A percentile compares a stretch with the other conserved stretches of the same genome.
Evolutionary conservation across 2,113 vertebrate genomes (phyloP).

Genomic region (Phalacrocorax brasilianus): DNA sequence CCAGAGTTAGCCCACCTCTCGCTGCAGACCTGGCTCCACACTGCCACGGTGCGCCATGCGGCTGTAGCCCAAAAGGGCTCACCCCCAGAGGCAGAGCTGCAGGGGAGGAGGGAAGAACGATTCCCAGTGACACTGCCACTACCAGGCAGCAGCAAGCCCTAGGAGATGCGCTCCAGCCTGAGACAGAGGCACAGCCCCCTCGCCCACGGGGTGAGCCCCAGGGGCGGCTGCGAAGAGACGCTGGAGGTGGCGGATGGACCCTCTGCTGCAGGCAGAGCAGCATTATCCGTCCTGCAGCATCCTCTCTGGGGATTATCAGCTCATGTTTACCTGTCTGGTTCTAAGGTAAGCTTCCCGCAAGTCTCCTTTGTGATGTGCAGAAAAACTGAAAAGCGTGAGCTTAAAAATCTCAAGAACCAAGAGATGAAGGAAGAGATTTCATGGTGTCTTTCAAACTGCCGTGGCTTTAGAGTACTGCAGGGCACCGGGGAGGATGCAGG

Average conservation of each 20-base stretch:
- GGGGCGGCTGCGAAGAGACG: not conserved
- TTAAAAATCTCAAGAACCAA: not conserved
- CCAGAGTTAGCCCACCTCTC: not conserved
- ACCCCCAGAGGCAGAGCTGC: not conserved
- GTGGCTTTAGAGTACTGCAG: not conserved
- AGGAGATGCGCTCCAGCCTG: not conserved
- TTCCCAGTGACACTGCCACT: no score
- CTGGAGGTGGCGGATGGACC: not conserved
- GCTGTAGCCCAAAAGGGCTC: not conserved
- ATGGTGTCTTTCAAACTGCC: not conserved
- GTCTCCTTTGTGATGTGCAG: not conserved
- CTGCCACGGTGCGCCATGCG: accelerated
- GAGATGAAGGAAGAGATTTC: not conserved
- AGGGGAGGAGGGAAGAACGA: accelerated
- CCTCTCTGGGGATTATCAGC: not conserved
- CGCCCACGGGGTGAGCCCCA: accelerated
- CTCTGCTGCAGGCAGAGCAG: not conserved
- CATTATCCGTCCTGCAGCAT: accelerated
- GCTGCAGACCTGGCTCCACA: not conserved
- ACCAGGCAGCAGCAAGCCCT: not conserved
- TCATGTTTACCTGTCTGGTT: not conserved
- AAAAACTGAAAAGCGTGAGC: not conserved
- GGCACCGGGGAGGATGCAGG: not conserved
- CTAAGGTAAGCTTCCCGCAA: not conserved
- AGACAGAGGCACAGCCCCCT: accelerated